Percentiles rank a stretch among this genome's conserved stretches.
Conservation (phyloP, 2,888 invertebrate species). For the Listrodromus nycthemerus region DNA sequence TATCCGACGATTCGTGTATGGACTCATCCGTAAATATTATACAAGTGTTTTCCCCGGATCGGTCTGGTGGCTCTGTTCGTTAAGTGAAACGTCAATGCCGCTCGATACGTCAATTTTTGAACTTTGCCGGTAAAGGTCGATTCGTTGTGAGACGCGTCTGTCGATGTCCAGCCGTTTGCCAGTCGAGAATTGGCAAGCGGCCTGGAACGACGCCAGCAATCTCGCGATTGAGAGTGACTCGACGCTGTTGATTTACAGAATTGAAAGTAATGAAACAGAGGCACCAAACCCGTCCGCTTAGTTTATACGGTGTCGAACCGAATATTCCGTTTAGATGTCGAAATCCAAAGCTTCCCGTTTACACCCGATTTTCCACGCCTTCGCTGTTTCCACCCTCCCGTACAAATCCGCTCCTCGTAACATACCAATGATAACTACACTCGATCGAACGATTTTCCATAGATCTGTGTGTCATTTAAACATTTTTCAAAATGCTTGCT, state of each 20-base stretch:
- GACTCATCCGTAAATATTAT: slow-evolving; percentile 28
- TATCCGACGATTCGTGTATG: slow-evolving; percentile 19
- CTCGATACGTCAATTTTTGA: slow-evolving; percentile 7
- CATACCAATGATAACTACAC: slow-evolving; percentile 67
- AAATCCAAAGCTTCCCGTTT: slow-evolving; percentile 64
- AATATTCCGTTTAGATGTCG: slow-evolving; percentile 64
- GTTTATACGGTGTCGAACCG: slow-evolving; percentile 62
- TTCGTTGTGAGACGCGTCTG: slow-evolving; percentile 2
- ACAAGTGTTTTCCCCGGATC: slow-evolving; percentile 48
- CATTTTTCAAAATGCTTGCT: slow-evolving; percentile 79
- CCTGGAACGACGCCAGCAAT: slow-evolving; percentile 21
- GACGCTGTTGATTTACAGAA: slow-evolving; percentile 26
- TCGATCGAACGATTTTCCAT: slow-evolving; percentile 74
- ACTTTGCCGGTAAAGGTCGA: slow-evolving; percentile 12
- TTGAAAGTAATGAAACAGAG: slow-evolving; percentile 45
- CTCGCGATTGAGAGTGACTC: slow-evolving; percentile 28
- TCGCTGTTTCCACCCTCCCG: slow-evolving; percentile 52
- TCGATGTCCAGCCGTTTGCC: neutral
- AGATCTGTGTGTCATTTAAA: slow-evolving; percentile 74
- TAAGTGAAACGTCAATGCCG: slow-evolving; percentile 31
- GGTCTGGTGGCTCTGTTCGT: slow-evolving; percentile 55
- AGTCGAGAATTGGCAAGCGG: neutral
- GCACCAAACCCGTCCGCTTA: slow-evolving; percentile 54
- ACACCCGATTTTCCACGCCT: slow-evolving; percentile 37
- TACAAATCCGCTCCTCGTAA: slow-evolving; percentile 54